A percentile compares a stretch with the other conserved stretches of the same genome.
Conservation (phyloP, 2,113 vertebrate genomes). For the Eira barbara region DNA sequence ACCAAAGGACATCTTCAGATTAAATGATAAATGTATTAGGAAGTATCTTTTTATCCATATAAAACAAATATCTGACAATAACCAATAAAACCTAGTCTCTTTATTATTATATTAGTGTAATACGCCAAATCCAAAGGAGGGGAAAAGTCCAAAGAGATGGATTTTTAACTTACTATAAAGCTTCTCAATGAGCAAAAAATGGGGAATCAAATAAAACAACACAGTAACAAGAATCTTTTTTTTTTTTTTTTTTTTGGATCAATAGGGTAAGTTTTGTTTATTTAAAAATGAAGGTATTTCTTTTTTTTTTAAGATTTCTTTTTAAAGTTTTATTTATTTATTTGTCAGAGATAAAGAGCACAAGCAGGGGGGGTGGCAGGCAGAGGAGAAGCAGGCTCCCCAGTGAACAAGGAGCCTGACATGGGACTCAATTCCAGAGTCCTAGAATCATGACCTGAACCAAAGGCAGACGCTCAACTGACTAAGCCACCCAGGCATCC, state of each 20-base stretch:
- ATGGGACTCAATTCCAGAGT: no score
- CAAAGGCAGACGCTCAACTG: no score
- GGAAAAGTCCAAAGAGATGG: neutral
- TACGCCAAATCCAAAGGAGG: neutral
- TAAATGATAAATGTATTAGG: neutral
- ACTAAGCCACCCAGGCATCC: no score
- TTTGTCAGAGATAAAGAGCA: no score
- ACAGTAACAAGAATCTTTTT: neutral
- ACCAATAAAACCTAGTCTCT: neutral
- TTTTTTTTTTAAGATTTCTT: no score
- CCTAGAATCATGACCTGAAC: no score
- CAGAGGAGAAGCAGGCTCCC: no score
- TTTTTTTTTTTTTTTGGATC: neutral
- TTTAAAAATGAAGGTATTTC: conserved; percentile 16
- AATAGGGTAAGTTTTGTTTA: neutral
- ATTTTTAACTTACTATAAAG: conserved; percentile 25
- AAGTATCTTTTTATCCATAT: neutral
- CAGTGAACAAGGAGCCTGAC: no score
- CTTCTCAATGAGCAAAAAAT: neutral
- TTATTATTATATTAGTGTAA: neutral
- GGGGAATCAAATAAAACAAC: conserved; percentile 4
- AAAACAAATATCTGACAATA: neutral
- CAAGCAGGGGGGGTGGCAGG: no score
- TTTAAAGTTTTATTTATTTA: no score
- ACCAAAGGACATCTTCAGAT: neutral